Conservation (phyloP, 2,113 vertebrate species). For the Onychostoma macrolepis region DNA sequence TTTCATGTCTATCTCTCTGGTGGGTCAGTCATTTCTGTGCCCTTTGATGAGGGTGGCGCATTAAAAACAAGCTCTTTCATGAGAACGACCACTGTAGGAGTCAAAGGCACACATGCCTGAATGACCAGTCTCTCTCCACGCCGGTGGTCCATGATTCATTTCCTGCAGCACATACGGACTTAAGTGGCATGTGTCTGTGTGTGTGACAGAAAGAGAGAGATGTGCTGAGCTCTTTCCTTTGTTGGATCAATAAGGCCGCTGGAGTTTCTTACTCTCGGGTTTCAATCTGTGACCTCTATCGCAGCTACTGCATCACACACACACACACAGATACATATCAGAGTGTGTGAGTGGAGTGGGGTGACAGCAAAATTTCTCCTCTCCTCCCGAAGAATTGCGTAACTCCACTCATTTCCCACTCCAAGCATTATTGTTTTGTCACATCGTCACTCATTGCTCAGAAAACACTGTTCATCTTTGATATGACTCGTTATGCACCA, state of each 20-base stretch:
- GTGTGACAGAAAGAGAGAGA: slow-evolving; percentile 54
- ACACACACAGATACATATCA: slow-evolving; percentile 21
- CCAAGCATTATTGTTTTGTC: slow-evolving; percentile 25
- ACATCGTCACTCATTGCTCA: background rate
- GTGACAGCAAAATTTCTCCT: background rate
- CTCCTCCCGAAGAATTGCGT: background rate
- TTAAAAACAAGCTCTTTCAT: slow-evolving; percentile 36
- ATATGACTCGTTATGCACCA: background rate
- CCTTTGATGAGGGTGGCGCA: slow-evolving; percentile 9
- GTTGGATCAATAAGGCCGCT: slow-evolving; percentile 70
- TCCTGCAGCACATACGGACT: background rate
- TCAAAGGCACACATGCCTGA: slow-evolving; percentile 33
- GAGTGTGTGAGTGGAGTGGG: background rate
- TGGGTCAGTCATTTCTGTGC: background rate
- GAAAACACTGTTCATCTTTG: background rate
- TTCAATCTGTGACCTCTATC: slow-evolving; percentile 77
- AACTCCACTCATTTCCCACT: background rate
- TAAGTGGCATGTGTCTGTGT: slow-evolving; percentile 21
- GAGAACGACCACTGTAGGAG: background rate
- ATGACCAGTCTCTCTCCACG: background rate
- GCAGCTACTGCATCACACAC: slow-evolving; percentile 49
- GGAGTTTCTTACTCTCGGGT: slow-evolving; percentile 74
- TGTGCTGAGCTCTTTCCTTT: slow-evolving; percentile 70
- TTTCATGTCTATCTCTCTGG: slow-evolving; percentile 6
- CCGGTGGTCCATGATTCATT: slow-evolving; percentile 42